These are phyloP conservation scores for Onychomys torridus DNA, from an alignment of 2,797 vertebrate genomes.

Conservation along the genomic window DNA sequence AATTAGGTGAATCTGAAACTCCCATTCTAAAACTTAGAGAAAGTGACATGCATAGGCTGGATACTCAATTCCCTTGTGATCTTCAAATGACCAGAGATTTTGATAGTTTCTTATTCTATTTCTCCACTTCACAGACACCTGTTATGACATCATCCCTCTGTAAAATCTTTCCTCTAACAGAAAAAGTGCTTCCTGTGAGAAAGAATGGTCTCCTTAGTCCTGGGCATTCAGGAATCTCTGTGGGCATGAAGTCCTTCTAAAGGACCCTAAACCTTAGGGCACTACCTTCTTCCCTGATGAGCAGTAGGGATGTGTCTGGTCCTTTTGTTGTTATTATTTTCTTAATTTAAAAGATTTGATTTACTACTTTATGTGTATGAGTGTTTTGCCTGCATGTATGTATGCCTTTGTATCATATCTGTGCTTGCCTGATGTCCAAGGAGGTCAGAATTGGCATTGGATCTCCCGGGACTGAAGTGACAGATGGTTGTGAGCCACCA, in stretches of 20 bases:
- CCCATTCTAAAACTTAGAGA: background rate
- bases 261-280: background rate
- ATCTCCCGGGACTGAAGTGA: background rate
- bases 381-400: background rate
- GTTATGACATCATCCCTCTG: background rate
- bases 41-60: rapidly evolving
- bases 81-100: background rate
- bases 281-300: background rate
- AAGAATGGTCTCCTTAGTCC: background rate
- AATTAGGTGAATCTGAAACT: background rate
- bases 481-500: background rate
- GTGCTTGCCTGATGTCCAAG: background rate
- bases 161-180: background rate
- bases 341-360: background rate
- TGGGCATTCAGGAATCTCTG: background rate
- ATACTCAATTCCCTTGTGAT: background rate
- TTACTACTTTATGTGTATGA: background rate
- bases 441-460: background rate
- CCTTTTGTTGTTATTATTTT: background rate
- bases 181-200: background rate
- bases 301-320: too few species aligned
- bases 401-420: background rate
- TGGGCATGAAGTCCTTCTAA: background rate
- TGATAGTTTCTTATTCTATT: background rate
- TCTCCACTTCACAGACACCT: background rate